phyloP scores from a whole-genome alignment of 2,113 vertebrate species.

The Pseudopodoces humilis region DNA sequence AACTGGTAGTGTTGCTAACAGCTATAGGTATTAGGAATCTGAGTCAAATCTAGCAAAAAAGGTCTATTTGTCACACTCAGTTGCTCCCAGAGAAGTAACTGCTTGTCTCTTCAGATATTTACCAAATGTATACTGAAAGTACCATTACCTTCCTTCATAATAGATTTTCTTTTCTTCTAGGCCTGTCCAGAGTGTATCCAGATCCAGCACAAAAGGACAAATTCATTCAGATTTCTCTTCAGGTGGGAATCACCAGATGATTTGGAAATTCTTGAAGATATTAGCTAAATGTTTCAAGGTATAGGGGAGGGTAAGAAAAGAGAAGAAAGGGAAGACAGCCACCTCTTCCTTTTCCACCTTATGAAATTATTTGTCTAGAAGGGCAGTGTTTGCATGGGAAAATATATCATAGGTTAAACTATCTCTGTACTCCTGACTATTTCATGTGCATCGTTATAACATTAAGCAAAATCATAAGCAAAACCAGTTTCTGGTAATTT shows the following conservation, averaged over 20 bases:
- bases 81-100: not conserved
- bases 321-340: not conserved
- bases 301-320: not conserved
- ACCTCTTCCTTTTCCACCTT: not conserved
- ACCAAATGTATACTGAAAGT: not conserved
- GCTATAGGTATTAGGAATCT: not conserved
- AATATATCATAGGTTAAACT: not conserved
- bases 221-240: not conserved
- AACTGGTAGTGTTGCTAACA: not conserved
- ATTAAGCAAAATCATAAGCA: not conserved
- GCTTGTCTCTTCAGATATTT: not conserved
- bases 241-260: not conserved
- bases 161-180: not conserved
- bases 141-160: not conserved
- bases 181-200: not conserved
- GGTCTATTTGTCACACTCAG: not conserved
- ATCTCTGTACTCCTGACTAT: not conserved
- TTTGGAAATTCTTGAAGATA: not conserved
- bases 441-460: not conserved
- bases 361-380: not conserved
- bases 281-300: not conserved
- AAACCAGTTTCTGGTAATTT: not conserved
- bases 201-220: not conserved
- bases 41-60: not conserved
- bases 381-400: not conserved